Evolutionary conservation across 2,888 invertebrate genomes (phyloP).

Genomic region (Caprella mutica): DNA sequence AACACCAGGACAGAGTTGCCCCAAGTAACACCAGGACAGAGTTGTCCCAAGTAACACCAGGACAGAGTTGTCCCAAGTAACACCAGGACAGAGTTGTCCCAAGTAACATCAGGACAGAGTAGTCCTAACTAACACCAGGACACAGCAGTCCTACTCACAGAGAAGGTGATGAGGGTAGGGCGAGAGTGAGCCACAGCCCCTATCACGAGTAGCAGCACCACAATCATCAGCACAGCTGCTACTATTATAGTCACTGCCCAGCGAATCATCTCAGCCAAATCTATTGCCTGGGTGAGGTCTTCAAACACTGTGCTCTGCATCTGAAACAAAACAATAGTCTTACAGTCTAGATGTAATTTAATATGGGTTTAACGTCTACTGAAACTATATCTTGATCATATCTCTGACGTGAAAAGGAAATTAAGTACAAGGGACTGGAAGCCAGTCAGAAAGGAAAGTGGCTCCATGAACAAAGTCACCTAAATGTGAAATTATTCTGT

Average conservation of each 20-base stretch:
- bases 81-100: too few relatives aligned
- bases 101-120: background rate
- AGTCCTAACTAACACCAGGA: background rate
- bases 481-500: too few relatives aligned
- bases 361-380: too few relatives aligned
- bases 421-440: too few relatives aligned
- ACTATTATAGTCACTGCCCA: conserved; percentile 28
- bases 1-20: too few relatives aligned
- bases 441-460: too few relatives aligned
- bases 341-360: too few relatives aligned
- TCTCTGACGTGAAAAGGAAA: too few relatives aligned
- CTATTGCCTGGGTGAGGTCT: conserved; percentile 16
- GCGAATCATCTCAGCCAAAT: conserved; percentile 21
- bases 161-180: conserved; percentile 56
- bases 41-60: background rate
- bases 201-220: conserved; percentile 50
- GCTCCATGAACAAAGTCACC: too few relatives aligned
- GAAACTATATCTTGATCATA: too few relatives aligned
- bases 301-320: conserved; percentile 27
- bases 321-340: background rate
- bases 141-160: conserved; percentile 50
- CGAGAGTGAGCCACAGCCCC: conserved; percentile 80
- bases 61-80: background rate
- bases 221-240: conserved; percentile 31
- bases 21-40: background rate